phyloP scores from a whole-genome alignment of 2,888 invertebrate species.

The Sceliomorpha sp. region DNA sequence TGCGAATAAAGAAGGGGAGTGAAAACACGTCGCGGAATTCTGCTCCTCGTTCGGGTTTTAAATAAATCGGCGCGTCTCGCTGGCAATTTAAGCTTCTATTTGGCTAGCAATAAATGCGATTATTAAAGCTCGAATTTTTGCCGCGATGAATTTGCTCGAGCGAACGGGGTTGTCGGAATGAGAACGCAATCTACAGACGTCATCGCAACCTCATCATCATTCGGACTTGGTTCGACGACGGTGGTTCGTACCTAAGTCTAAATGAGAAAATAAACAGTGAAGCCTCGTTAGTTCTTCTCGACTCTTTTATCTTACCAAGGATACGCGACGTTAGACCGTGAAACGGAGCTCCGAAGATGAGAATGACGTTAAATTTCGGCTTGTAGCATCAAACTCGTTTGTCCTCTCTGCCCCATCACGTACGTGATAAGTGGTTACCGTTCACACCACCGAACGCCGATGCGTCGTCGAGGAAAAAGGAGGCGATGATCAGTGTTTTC shows the following conservation, averaged over 20 bases:
- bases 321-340: conserved; percentile 73
- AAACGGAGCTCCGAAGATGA: conserved; percentile 72
- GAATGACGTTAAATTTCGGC: conserved; percentile 66
- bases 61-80: too few relatives aligned
- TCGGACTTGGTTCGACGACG: conserved; percentile 25
- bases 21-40: too few relatives aligned
- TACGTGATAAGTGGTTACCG: conserved; percentile 47
- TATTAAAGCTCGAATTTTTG: too few relatives aligned
- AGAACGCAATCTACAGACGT: conserved; percentile 40
- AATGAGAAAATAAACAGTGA: conserved; percentile 75
- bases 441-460: conserved; percentile 15
- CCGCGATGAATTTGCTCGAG: too few relatives aligned
- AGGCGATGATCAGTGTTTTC: conserved; percentile 52
- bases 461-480: neutral
- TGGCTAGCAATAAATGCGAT: too few relatives aligned
- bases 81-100: too few relatives aligned
- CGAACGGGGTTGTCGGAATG: conserved; percentile 16
- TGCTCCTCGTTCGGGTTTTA: too few relatives aligned
- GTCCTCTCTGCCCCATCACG: conserved; percentile 55
- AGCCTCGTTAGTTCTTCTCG: conserved; percentile 70
- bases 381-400: conserved; percentile 34
- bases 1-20: conserved; percentile 36
- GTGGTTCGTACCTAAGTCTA: conserved; percentile 55
- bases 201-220: conserved; percentile 41
- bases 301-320: conserved; percentile 66